Conservation (phyloP, 2,797 vertebrate species). For the Enteromius argenteus region DNA sequence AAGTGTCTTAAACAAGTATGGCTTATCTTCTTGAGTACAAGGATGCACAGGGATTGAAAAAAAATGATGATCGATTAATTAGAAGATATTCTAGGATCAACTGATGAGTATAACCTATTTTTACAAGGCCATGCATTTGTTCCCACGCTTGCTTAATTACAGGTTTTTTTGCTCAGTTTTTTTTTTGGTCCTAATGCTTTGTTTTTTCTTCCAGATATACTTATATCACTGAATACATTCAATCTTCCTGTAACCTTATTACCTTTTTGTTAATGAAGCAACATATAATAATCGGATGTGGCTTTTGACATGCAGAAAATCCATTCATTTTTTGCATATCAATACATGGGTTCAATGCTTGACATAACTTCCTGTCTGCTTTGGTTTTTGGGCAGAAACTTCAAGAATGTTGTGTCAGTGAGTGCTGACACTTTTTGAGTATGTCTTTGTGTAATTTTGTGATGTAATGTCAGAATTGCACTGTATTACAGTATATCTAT, state of each 20-base stretch:
- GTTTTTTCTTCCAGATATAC: too few relatives aligned
- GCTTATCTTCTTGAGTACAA: not conserved
- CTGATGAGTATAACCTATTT: not conserved
- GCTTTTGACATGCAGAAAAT: not conserved
- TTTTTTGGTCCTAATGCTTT: not conserved
- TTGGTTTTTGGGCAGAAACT: not conserved
- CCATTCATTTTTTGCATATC: too few relatives aligned
- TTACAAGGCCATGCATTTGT: slow-evolving; percentile 14
- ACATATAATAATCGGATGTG: not conserved
- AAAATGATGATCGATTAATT: slow-evolving; percentile 9
- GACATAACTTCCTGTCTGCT: not conserved
- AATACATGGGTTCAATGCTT: not conserved
- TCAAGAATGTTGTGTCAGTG: not conserved
- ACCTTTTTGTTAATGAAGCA: not conserved
- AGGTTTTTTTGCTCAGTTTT: not conserved
- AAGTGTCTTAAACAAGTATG: not conserved
- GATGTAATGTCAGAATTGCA: not conserved
- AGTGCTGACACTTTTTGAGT: not conserved
- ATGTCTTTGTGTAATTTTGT: not conserved
- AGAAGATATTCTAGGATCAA: not conserved
- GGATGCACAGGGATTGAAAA: not conserved
- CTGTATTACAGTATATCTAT: not conserved
- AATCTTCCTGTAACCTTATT: not conserved
- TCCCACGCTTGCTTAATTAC: slow-evolving; percentile 16
- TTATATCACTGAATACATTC: not conserved